These are phyloP conservation scores for Cheilosia pagana DNA, from an alignment of 2,888 invertebrate genomes.

Conservation along the genomic window DNA sequence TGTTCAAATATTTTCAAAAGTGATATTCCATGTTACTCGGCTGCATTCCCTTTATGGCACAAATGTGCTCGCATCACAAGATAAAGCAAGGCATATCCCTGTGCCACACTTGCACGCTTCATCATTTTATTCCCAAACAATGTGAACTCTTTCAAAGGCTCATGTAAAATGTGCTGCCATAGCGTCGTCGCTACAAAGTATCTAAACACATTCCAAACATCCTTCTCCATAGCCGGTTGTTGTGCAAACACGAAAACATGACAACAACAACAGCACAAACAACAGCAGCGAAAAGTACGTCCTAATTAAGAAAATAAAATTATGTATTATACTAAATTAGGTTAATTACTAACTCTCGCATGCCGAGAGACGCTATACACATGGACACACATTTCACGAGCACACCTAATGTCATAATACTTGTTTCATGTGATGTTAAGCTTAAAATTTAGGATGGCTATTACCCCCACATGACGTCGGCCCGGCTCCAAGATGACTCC, in stretches of 20 bases:
- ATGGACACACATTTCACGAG: conserved; percentile 3
- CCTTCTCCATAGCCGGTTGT: conserved; percentile 52
- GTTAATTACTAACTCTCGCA: conserved; percentile 73
- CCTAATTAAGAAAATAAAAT: conserved; percentile 72
- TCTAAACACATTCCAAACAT: conserved; percentile 59
- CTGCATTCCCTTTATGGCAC: conserved; percentile 47
- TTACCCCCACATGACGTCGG: conserved; percentile 73
- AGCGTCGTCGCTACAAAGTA: conserved; percentile 36
- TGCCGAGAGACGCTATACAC: conserved; percentile 30
- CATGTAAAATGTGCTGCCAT: conserved; percentile 27
- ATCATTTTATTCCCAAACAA: conserved; percentile 57
- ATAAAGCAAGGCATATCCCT: conserved; percentile 35
- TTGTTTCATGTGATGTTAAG: conserved; percentile 72
- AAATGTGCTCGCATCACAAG: conserved; percentile 20
- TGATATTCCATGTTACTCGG: conserved; percentile 52
- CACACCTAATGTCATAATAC: conserved; percentile 72
- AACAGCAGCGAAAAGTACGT: conserved; percentile 60
- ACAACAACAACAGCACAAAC: conserved; percentile 31
- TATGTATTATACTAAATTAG: conserved; percentile 72
- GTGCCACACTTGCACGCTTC: conserved; percentile 1
- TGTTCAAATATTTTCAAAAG: conserved; percentile 12
- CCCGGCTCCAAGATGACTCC: conserved; percentile 70
- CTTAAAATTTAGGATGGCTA: conserved; percentile 74
- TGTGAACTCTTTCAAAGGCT: conserved; percentile 52
- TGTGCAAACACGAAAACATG: conserved; percentile 50